These are phyloP conservation scores for Drosophila sturtevanti DNA, from an alignment of 1,140 invertebrate species.

Conservation along the genomic window DNA sequence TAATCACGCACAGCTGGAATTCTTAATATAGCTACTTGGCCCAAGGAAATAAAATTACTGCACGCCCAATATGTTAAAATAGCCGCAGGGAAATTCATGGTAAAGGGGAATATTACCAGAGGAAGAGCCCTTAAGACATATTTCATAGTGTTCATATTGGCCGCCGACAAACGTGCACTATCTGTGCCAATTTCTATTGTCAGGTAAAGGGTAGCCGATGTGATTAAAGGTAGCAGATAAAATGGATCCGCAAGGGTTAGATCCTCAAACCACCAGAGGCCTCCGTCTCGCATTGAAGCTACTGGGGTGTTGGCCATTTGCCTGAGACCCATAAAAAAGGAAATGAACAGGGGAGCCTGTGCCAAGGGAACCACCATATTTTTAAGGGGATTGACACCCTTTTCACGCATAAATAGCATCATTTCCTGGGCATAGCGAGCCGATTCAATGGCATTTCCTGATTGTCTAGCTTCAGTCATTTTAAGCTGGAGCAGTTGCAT, in stretches of 20 bases:
- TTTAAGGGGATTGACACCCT: slow-evolving; percentile 91
- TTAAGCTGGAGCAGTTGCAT: slow-evolving; percentile 91
- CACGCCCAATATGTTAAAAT: slow-evolving; percentile 95
- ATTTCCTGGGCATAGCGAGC: slow-evolving; percentile 89
- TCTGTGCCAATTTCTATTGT: slow-evolving; percentile 95
- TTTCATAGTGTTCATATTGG: slow-evolving; percentile 88
- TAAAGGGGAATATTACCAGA: slow-evolving; percentile 92
- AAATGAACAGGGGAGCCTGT: slow-evolving; percentile 95
- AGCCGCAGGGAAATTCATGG: slow-evolving; percentile 93
- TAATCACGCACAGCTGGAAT: slow-evolving; percentile 89
- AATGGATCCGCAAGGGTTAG: slow-evolving; percentile 95
- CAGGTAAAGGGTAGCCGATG: slow-evolving; percentile 89
- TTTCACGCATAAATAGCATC: slow-evolving; percentile 91
- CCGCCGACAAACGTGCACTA: slow-evolving; percentile 85
- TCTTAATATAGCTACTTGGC: slow-evolving; percentile 89
- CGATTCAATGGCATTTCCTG: slow-evolving; percentile 91
- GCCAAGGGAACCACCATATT: slow-evolving; percentile 90
- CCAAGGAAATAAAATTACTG: slow-evolving; percentile 94
- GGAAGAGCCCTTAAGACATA: slow-evolving; percentile 90
- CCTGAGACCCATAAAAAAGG: slow-evolving; percentile 93
- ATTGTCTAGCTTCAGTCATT: slow-evolving; percentile 91
- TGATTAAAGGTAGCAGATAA: slow-evolving; percentile 93
- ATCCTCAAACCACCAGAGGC: slow-evolving; percentile 96
- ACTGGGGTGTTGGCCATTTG: slow-evolving; percentile 94
- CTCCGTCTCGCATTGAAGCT: slow-evolving; percentile 94